A percentile compares a stretch with the other conserved stretches of the same genome.
These are phyloP conservation scores for Platysternon megacephalum DNA, from an alignment of 2,113 vertebrate species.

Conservation along the genomic window DNA sequence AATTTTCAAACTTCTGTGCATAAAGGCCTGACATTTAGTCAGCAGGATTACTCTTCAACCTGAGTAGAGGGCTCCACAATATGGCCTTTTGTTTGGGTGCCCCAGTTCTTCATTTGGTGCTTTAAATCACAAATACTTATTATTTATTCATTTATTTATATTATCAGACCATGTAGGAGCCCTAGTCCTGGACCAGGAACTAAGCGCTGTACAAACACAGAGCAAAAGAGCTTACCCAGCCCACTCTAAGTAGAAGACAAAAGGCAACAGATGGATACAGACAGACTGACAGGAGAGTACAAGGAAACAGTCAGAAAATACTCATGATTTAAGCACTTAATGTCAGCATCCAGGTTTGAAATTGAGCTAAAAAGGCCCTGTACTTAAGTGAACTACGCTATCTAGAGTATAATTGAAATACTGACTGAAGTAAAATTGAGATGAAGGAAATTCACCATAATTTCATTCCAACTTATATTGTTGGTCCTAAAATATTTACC, in stretches of 20 bases:
- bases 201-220: neutral
- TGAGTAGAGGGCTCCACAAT: neutral
- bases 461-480: neutral
- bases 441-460: slow-evolving; percentile 33
- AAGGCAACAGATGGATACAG: neutral
- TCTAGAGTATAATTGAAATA: neutral
- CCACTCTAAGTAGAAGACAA: neutral
- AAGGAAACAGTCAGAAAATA: neutral
- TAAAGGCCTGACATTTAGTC: neutral
- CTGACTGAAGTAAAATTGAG: slow-evolving; percentile 35
- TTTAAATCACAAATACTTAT: neutral
- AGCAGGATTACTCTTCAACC: neutral
- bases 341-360: neutral
- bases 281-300: neutral
- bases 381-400: neutral
- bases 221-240: neutral
- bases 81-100: accelerated
- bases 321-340: neutral
- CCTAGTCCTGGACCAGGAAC: neutral
- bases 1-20: neutral
- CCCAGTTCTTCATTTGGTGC: neutral
- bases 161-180: neutral
- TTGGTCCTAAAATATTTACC: slow-evolving; percentile 37
- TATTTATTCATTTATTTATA: neutral
- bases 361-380: neutral